Conservation (phyloP, 2,888 invertebrate genomes). For the Dione juno region DNA sequence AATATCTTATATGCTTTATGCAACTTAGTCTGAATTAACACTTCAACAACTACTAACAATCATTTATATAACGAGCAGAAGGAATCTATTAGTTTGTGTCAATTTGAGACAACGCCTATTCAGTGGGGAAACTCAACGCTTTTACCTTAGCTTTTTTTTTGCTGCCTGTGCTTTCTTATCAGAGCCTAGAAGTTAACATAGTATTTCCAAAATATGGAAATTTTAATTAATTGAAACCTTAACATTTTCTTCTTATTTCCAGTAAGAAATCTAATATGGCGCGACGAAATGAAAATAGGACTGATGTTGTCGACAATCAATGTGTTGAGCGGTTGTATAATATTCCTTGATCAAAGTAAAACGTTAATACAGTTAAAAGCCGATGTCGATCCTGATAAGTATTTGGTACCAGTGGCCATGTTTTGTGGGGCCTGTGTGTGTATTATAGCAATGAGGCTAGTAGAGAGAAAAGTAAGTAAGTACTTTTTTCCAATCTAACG, state of each 20-base stretch:
- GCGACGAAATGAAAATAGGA: slow-evolving; percentile 65
- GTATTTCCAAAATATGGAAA: too few relatives aligned
- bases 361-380: slow-evolving; percentile 59
- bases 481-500: slow-evolving; percentile 17
- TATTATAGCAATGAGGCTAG: slow-evolving; percentile 50
- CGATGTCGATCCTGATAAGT: slow-evolving; percentile 55
- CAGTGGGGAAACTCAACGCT: too few relatives aligned
- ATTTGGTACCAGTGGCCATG: slow-evolving; percentile 56
- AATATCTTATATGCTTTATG: too few relatives aligned
- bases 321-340: slow-evolving; percentile 63
- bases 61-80: too few relatives aligned
- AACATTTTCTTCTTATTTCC: slow-evolving; percentile 42
- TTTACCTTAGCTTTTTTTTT: too few relatives aligned
- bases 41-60: too few relatives aligned
- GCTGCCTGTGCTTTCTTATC: too few relatives aligned
- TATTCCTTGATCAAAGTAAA: slow-evolving; percentile 69
- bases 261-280: slow-evolving; percentile 68
- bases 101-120: too few relatives aligned
- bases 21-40: too few relatives aligned
- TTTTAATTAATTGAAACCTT: too few relatives aligned
- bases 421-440: slow-evolving; percentile 56
- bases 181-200: too few relatives aligned
- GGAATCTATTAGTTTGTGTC: too few relatives aligned
- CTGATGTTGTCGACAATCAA: slow-evolving; percentile 60
- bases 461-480: slow-evolving; percentile 65